A percentile compares a stretch with the other conserved stretches of the same genome.
Conservation (phyloP, 2,113 vertebrate genomes). For the Echinops telfairi region DNA sequence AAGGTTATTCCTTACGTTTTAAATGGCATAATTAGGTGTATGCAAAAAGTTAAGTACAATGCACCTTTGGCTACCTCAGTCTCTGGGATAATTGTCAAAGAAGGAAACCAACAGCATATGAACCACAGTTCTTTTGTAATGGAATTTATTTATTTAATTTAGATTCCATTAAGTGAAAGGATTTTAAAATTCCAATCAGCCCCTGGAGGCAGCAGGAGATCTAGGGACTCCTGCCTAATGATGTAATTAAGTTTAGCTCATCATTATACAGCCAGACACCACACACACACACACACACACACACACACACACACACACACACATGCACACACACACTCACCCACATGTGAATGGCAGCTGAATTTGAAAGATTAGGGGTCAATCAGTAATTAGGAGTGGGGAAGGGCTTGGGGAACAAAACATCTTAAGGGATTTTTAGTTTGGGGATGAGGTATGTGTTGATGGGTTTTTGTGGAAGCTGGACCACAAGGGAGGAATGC, state of each 20-base stretch:
- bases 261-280: constrained; percentile 64
- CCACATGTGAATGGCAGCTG: neutral
- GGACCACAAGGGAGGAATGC: neutral
- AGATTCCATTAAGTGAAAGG: constrained; percentile 70
- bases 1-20: constrained; percentile 22
- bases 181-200: constrained; percentile 79
- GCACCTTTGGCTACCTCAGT: neutral
- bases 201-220: constrained; percentile 63
- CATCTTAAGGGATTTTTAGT: constrained; percentile 16
- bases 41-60: constrained; percentile 41
- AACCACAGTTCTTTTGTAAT: neutral
- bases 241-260: constrained; percentile 78
- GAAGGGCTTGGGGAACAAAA: neutral
- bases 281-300: neutral
- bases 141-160: constrained; percentile 75
- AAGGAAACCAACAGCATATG: constrained; percentile 46
- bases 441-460: constrained; percentile 8
- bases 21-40: neutral
- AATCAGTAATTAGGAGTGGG: constrained; percentile 7
- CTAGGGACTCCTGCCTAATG: constrained; percentile 70
- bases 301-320: neutral
- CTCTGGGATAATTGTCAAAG: neutral
- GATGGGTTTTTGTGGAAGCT: neutral
- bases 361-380: constrained; percentile 29
- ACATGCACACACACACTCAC: neutral